These are phyloP conservation scores for Trissolcus basalis DNA, from an alignment of 1,140 invertebrate species.

Conservation along the genomic window DNA sequence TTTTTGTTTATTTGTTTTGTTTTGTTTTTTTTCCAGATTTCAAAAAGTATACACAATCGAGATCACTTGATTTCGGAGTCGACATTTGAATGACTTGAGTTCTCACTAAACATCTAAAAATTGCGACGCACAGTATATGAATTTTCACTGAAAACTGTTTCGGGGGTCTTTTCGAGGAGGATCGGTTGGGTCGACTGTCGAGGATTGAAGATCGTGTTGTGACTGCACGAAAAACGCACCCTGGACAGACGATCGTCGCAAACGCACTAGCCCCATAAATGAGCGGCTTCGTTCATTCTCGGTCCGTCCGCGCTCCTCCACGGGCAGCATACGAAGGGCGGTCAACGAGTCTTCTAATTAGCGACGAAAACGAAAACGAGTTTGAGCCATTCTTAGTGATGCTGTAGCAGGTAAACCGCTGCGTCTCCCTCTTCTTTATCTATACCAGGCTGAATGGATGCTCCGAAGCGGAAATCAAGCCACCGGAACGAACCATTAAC, in stretches of 20 bases:
- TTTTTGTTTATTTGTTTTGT: too few relatives aligned
- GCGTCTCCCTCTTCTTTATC: conserved; percentile 32
- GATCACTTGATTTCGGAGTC: too few relatives aligned
- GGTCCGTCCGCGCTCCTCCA: conserved; percentile 66
- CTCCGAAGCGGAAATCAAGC: conserved; percentile 63
- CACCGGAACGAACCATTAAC: conserved; percentile 65
- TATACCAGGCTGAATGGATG: conserved; percentile 40
- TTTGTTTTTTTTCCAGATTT: too few relatives aligned
- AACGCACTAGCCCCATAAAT: conserved; percentile 68
- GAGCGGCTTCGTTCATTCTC: conserved; percentile 44
- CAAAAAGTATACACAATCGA: too few relatives aligned
- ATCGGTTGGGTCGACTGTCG: too few relatives aligned
- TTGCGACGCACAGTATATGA: background rate
- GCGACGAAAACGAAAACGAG: conserved; percentile 78
- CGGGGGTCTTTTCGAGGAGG: too few relatives aligned
- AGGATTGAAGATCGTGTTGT: background rate
- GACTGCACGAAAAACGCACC: conserved; percentile 69
- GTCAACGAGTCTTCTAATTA: conserved; percentile 77
- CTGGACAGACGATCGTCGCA: conserved; percentile 71
- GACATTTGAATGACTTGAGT: too few relatives aligned
- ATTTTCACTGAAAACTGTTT: background rate
- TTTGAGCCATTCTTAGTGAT: conserved; percentile 72
- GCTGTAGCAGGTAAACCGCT: conserved; percentile 47
- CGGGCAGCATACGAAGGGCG: conserved; percentile 69
- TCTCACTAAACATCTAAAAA: too few relatives aligned